phyloP scores from a whole-genome alignment of 92 coral and sea anemone genomes.

The Zoanthus solanderi region DNA sequence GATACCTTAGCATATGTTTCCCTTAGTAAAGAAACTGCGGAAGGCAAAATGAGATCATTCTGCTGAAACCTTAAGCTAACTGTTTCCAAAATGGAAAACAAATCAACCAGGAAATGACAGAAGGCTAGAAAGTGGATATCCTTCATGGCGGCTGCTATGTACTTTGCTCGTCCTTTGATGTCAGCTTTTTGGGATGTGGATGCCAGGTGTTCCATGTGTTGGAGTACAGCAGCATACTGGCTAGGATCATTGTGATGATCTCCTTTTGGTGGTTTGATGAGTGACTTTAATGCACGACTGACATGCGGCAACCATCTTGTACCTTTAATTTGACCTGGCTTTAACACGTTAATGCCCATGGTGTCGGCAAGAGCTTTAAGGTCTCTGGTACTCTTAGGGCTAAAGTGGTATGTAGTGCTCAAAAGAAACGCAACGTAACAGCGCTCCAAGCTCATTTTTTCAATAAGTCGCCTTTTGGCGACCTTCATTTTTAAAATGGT shows the following conservation, averaged over 20 bases:
- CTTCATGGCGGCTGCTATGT: constrained; percentile 48
- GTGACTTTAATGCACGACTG: constrained; percentile 2
- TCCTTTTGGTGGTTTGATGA: constrained; percentile 10
- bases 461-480: too few species aligned
- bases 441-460: too few species aligned
- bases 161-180: constrained; percentile 55
- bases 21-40: constrained; percentile 51
- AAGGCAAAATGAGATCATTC: constrained; percentile 50
- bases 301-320: constrained; percentile 58
- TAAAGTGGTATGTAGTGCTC: constrained; percentile 53
- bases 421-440: too few species aligned
- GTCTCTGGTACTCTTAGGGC: constrained; percentile 54
- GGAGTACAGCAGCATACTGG: constrained; percentile 57
- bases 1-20: constrained; percentile 49
- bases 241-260: constrained; percentile 35
- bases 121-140: constrained; percentile 55
- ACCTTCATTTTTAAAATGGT: too few species aligned
- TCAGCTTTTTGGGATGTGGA: constrained; percentile 49
- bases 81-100: constrained; percentile 36
- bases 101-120: constrained; percentile 60
- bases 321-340: constrained; percentile 52
- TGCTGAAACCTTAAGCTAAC: constrained; percentile 47
- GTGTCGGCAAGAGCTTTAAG: constrained; percentile 33
- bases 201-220: constrained; percentile 56
- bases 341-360: constrained; percentile 51